Conservation (phyloP, 2,113 vertebrate genomes). For the Pelecanoides urinatrix region DNA sequence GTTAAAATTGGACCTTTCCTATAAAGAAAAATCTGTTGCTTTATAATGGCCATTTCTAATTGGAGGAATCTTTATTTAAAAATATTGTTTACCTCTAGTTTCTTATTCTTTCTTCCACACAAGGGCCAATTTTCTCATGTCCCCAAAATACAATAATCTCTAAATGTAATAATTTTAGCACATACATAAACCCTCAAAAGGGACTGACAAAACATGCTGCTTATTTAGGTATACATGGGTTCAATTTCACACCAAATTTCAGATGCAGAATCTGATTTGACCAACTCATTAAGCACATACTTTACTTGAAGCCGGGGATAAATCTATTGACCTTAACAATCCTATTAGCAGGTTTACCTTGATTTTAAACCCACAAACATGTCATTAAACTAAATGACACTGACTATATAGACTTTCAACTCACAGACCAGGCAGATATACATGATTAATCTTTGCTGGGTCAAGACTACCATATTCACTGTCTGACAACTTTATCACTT, state of each 20-base stretch:
- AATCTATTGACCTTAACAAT: not conserved
- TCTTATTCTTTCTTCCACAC: not conserved
- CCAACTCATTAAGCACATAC: not conserved
- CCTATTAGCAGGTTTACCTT: not conserved
- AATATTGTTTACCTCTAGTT: not conserved
- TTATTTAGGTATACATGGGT: not conserved
- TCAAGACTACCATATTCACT: not conserved
- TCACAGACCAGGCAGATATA: not conserved
- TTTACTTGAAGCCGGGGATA: not conserved
- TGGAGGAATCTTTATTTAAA: not conserved
- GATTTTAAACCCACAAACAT: not conserved
- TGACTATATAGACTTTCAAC: not conserved
- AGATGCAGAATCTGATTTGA: not conserved
- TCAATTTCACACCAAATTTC: not conserved
- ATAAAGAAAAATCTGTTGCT: not conserved
- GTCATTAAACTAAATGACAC: not conserved
- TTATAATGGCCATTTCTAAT: not conserved
- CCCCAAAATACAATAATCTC: not conserved
- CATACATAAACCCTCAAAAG: not conserved
- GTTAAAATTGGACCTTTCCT: not conserved
- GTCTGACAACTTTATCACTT: not conserved
- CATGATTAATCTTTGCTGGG: not conserved
- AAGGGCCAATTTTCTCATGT: not conserved
- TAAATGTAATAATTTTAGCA: not conserved
- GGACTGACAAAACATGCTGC: not conserved